These are phyloP conservation scores for Odiellus spinosus DNA, from an alignment of 2,888 invertebrate genomes.

Conservation along the genomic window DNA sequence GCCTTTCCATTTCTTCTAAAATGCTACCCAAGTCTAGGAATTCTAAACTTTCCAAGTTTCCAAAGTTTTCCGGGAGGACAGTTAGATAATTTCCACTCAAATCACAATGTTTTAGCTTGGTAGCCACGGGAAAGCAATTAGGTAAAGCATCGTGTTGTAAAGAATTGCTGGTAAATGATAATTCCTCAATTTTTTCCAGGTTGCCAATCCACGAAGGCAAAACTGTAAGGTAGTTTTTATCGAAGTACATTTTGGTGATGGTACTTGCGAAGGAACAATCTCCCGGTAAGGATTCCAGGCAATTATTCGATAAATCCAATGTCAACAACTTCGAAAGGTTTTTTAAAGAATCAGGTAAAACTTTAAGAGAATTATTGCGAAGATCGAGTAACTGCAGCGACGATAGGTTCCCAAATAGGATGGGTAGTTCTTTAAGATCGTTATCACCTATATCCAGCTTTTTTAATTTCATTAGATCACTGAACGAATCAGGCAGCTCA, in stretches of 20 bases:
- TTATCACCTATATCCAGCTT: conserved; percentile 55
- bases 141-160: no score
- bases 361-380: conserved; percentile 26
- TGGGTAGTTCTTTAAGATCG: conserved; percentile 45
- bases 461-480: conserved; percentile 24
- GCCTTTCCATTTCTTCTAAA: conserved; percentile 7
- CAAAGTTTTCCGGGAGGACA: conserved; percentile 8
- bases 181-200: conserved; percentile 4
- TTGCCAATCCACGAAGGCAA: conserved; percentile 12
- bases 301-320: conserved; percentile 8
- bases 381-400: conserved; percentile 45
- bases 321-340: conserved; percentile 6
- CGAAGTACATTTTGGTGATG: conserved; percentile 4
- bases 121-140: neutral
- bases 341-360: conserved; percentile 21
- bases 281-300: conserved; percentile 3
- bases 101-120: conserved; percentile 7
- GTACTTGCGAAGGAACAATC: conserved; percentile 2
- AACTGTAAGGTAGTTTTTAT: conserved; percentile 3
- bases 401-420: conserved; percentile 44
- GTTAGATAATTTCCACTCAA: conserved; percentile 10
- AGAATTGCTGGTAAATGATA: conserved; percentile 5
- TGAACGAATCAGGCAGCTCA: conserved; percentile 4
- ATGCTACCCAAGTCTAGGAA: conserved; percentile 8
- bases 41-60: conserved; percentile 4